Percentiles rank a stretch among this genome's conserved stretches.
Evolutionary conservation across 2,888 invertebrate species (phyloP).

Genomic region (Imbricaverruca yamaguchii): DNA sequence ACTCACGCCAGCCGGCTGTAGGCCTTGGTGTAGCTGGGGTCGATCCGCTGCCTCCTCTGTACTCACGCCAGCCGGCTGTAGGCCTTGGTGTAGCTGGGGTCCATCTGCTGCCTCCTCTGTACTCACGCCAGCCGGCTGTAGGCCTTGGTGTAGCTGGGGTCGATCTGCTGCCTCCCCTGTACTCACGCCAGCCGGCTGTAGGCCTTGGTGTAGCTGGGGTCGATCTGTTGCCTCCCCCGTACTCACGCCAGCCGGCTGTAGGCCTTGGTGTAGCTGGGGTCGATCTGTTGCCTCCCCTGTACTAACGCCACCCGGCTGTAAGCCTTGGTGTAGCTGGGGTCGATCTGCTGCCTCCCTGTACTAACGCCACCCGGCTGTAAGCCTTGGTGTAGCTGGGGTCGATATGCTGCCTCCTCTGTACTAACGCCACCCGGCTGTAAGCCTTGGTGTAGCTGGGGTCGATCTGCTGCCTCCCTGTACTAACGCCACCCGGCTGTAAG

Average conservation of each 20-base stretch:
- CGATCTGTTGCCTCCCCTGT: too few relatives aligned
- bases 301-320: slow-evolving; percentile 76
- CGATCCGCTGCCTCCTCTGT: too few relatives aligned
- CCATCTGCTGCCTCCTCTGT: too few relatives aligned
- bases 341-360: slow-evolving; percentile 62
- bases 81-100: slow-evolving; percentile 89
- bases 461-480: slow-evolving; percentile 55
- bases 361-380: slow-evolving; percentile 76
- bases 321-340: slow-evolving; percentile 89
- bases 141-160: slow-evolving; percentile 89
- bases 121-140: slow-evolving; percentile 76
- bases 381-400: slow-evolving; percentile 93
- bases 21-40: slow-evolving; percentile 89
- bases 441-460: slow-evolving; percentile 93
- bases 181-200: slow-evolving; percentile 76
- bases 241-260: slow-evolving; percentile 76
- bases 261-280: slow-evolving; percentile 89
- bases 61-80: slow-evolving; percentile 76
- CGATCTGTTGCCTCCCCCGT: too few relatives aligned
- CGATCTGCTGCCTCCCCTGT: too few relatives aligned
- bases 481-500: slow-evolving; percentile 80
- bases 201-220: slow-evolving; percentile 89
- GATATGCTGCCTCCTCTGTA: too few relatives aligned
- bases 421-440: slow-evolving; percentile 76
- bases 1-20: slow-evolving; percentile 76